phyloP scores from a whole-genome alignment of 2,797 vertebrate species.

The Falco peregrinus region DNA sequence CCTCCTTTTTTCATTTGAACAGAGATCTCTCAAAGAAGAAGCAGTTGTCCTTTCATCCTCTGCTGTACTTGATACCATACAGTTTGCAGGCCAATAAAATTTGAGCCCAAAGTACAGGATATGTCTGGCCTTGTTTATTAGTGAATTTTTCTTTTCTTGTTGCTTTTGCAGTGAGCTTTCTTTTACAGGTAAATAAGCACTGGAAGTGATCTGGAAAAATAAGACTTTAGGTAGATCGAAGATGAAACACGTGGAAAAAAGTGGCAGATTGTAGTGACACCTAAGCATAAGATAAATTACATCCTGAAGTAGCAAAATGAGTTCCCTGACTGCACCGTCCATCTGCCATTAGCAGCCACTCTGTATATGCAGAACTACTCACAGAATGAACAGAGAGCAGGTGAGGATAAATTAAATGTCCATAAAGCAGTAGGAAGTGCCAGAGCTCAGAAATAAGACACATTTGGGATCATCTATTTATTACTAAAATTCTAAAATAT shows the following conservation, averaged over 20 bases:
- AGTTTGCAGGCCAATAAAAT: not conserved
- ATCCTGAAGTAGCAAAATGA: not conserved
- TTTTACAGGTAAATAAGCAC: not conserved
- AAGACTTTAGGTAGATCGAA: not conserved
- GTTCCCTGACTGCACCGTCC: not conserved
- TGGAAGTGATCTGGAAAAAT: not conserved
- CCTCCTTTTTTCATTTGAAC: not conserved
- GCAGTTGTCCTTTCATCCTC: not conserved
- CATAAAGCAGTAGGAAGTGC: not conserved
- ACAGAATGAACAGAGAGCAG: not conserved
- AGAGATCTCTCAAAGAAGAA: not conserved
- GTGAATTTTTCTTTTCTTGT: not conserved
- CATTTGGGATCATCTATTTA: not conserved
- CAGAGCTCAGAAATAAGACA: not conserved
- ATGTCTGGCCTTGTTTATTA: not conserved
- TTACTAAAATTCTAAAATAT: not conserved
- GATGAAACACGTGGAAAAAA: not conserved
- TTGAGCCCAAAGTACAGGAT: not conserved
- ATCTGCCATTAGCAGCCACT: not conserved
- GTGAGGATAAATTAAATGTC: not conserved
- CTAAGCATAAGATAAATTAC: not conserved
- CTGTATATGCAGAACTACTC: not conserved
- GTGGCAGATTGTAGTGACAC: not conserved
- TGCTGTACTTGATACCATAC: not conserved
- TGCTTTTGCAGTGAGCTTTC: not conserved